Conservation (phyloP, 2,113 vertebrate genomes). For the Alethe castanea region DNA sequence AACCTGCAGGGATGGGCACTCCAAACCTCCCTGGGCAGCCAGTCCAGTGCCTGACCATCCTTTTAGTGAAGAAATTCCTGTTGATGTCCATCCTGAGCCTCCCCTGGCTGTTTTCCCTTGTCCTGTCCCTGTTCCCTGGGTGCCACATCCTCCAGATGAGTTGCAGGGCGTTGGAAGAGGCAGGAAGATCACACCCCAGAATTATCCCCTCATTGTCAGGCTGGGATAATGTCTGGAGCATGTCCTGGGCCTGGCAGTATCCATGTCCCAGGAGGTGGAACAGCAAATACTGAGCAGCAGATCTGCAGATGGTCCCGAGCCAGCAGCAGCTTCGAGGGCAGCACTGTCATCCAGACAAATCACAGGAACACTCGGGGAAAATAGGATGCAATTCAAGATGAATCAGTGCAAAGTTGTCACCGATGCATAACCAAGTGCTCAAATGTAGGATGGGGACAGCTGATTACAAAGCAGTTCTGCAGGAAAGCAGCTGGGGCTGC, state of each 20-base stretch:
- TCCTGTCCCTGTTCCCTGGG: neutral
- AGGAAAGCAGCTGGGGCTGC: constrained; percentile 48
- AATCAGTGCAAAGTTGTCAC: constrained; percentile 63
- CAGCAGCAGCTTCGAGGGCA: constrained; percentile 31
- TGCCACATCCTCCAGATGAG: neutral
- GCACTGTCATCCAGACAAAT: constrained; percentile 39
- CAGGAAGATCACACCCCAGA: neutral
- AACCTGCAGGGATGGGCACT: neutral
- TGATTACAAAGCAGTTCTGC: constrained; percentile 63
- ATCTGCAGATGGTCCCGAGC: constrained; percentile 21
- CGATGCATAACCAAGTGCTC: constrained; percentile 56
- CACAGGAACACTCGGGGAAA: constrained; percentile 34
- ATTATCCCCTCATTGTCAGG: neutral
- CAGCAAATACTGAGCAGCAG: neutral
- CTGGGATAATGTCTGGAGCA: neutral
- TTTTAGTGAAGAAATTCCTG: neutral
- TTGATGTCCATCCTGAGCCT: neutral
- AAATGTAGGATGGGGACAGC: constrained; percentile 62
- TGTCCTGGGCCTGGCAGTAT: neutral
- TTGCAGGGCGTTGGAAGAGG: neutral
- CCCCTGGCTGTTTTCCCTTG: neutral
- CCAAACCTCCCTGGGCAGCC: neutral
- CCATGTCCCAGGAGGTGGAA: neutral
- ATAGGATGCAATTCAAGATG: constrained; percentile 61
- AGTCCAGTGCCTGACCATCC: accelerated